These are phyloP conservation scores for Heliconius ismenius DNA, from an alignment of 2,888 invertebrate species.

Conservation along the genomic window DNA sequence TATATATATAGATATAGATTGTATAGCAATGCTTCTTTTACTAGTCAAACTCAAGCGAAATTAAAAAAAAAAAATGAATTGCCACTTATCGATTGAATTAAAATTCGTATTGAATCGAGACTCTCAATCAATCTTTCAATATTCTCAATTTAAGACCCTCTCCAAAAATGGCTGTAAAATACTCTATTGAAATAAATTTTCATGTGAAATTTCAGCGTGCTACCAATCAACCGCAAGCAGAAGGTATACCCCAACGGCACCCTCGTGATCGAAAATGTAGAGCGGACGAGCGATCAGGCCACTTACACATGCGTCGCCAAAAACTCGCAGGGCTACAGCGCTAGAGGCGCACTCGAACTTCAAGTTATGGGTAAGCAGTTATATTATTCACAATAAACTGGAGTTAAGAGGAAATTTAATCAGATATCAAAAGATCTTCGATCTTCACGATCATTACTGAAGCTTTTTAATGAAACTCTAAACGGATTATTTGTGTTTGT, in stretches of 20 bases:
- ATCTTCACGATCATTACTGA: not conserved
- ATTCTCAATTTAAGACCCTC: too few relatives aligned
- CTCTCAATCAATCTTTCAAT: too few relatives aligned
- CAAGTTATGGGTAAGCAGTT: constrained; percentile 96
- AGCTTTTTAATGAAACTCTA: not conserved
- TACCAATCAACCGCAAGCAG: constrained; percentile 97
- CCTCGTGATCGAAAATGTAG: constrained; percentile 95
- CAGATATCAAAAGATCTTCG: not conserved
- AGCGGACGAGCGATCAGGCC: constrained; percentile 95
- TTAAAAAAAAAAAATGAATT: too few relatives aligned
- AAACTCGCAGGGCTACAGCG: constrained; percentile 94
- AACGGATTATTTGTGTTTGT: too few relatives aligned
- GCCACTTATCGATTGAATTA: too few relatives aligned
- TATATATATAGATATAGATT: too few relatives aligned
- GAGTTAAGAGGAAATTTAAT: constrained; percentile 7
- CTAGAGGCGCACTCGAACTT: constrained; percentile 93
- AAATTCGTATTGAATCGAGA: too few relatives aligned
- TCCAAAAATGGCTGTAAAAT: not conserved
- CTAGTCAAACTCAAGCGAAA: too few relatives aligned
- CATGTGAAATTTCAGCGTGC: constrained; percentile 79
- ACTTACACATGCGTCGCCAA: constrained; percentile 96
- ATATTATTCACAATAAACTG: not conserved
- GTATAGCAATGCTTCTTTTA: too few relatives aligned
- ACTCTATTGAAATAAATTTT: not conserved
- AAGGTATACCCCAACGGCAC: constrained; percentile 96